Percentiles rank a stretch among this genome's conserved stretches.
Conservation (phyloP, 2,888 invertebrate genomes). For the Oeneis ivallda region DNA sequence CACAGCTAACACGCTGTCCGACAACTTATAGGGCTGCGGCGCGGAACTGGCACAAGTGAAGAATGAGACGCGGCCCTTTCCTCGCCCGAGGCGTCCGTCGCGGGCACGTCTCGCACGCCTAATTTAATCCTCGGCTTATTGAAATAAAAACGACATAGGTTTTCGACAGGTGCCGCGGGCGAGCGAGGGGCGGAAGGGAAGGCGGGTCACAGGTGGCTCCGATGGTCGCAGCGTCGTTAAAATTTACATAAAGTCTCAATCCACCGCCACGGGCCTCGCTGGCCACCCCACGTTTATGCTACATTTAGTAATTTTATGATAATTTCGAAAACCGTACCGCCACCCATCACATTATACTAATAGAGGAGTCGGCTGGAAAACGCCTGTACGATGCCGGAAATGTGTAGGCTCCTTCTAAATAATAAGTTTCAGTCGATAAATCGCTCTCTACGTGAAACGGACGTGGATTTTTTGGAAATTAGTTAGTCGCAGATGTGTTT, state of each 20-base stretch:
- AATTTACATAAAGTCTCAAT: constrained; percentile 83
- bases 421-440: constrained; percentile 78
- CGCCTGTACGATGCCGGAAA: constrained; percentile 61
- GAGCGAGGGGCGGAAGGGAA: constrained; percentile 56
- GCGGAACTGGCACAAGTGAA: constrained; percentile 40
- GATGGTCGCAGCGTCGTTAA: constrained; percentile 82
- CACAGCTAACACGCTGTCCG: constrained; percentile 42
- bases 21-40: constrained; percentile 24
- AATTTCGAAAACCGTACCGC: constrained; percentile 80
- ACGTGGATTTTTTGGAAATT: constrained; percentile 71
- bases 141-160: constrained; percentile 82
- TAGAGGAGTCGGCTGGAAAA: constrained; percentile 72
- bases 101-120: constrained; percentile 73
- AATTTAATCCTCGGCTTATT: constrained; percentile 80
- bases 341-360: constrained; percentile 82
- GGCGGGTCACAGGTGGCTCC: constrained; percentile 76
- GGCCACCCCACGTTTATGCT: constrained; percentile 81
- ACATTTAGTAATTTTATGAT: constrained; percentile 83
- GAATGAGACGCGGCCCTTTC: constrained; percentile 55
- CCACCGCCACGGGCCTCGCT: constrained; percentile 73
- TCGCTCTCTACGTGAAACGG: constrained; percentile 67
- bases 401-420: constrained; percentile 71
- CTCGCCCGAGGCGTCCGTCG: constrained; percentile 46
- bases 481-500: constrained; percentile 81
- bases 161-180: constrained; percentile 77